phyloP scores from a whole-genome alignment of 2,797 vertebrate species.

The Toxotes lorentzi region DNA sequence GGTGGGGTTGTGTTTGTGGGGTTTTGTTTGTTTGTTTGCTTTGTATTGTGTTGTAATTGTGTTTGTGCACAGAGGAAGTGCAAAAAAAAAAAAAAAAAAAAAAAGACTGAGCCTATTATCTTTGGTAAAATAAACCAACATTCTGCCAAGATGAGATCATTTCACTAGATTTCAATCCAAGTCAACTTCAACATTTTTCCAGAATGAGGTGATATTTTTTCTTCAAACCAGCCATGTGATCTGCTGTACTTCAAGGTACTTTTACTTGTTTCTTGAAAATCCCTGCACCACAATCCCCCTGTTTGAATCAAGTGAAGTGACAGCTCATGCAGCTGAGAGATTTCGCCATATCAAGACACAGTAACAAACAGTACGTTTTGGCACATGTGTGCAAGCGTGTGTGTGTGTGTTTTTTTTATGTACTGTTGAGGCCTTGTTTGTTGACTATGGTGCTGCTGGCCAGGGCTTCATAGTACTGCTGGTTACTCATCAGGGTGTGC shows the following conservation, averaged over 20 bases:
- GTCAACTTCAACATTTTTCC: slow-evolving; percentile 37
- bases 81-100: slow-evolving; percentile 20
- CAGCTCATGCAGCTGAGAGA: slow-evolving; percentile 11
- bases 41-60: slow-evolving; percentile 15
- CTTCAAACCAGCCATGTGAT: slow-evolving; percentile 22
- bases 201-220: slow-evolving; percentile 28
- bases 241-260: slow-evolving; percentile 31
- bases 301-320: slow-evolving; percentile 13
- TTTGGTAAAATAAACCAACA: slow-evolving; percentile 34
- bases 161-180: slow-evolving; percentile 31
- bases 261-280: slow-evolving; percentile 23
- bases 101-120: slow-evolving; percentile 5
- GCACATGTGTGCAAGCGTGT: slow-evolving; percentile 2
- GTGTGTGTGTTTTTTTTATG: slow-evolving; percentile 70
- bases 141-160: slow-evolving; percentile 56
- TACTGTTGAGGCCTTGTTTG: slow-evolving; percentile 98
- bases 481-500: slow-evolving; percentile 99
- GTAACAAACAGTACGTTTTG: not conserved
- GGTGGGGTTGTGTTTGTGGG: no score
- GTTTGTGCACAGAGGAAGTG: slow-evolving; percentile 18
- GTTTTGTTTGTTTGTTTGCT: not conserved
- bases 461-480: slow-evolving; percentile 98
- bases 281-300: not conserved
- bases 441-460: slow-evolving; percentile 97
- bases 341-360: slow-evolving; percentile 2